phyloP scores from a whole-genome alignment of 2,113 vertebrate genomes.

The Mobula hypostoma region DNA sequence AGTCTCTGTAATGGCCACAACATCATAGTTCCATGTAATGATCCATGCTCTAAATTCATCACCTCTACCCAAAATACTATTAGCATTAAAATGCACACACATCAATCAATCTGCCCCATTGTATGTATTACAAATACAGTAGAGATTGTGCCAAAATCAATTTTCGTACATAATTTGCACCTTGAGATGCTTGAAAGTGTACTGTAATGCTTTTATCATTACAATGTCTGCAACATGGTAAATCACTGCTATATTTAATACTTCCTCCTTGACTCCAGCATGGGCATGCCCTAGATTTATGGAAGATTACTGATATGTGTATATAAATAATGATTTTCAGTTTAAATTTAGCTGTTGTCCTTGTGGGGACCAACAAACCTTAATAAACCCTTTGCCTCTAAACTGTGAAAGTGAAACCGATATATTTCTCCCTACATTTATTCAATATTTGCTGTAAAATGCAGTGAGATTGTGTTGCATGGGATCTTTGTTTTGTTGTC shows the following conservation, averaged over 20 bases:
- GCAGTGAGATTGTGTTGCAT: not conserved
- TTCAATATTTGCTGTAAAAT: not conserved
- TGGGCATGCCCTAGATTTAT: not conserved
- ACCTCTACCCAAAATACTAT: too few species aligned
- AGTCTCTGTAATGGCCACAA: too few species aligned
- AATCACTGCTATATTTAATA: not conserved
- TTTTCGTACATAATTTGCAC: not conserved
- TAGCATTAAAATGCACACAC: too few species aligned
- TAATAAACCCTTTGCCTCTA: not conserved
- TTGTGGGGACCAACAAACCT: not conserved
- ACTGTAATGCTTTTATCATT: not conserved
- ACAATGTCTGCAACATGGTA: not conserved
- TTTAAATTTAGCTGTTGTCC: constrained; percentile 23
- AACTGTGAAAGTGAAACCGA: not conserved
- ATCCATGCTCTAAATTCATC: too few species aligned
- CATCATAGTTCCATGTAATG: too few species aligned
- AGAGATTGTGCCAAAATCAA: not conserved
- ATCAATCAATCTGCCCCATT: too few species aligned
- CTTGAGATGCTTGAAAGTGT: constrained; percentile 1
- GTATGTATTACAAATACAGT: too few species aligned
- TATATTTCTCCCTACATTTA: not conserved
- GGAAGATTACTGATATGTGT: not conserved
- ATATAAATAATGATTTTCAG: constrained; percentile 17
- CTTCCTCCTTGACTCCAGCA: not conserved
- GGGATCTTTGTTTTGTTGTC: too few species aligned